Percentiles rank a stretch among this genome's conserved stretches.
phyloP scores from a whole-genome alignment of 2,113 vertebrate species.

The Cyprinodon tularosa region DNA sequence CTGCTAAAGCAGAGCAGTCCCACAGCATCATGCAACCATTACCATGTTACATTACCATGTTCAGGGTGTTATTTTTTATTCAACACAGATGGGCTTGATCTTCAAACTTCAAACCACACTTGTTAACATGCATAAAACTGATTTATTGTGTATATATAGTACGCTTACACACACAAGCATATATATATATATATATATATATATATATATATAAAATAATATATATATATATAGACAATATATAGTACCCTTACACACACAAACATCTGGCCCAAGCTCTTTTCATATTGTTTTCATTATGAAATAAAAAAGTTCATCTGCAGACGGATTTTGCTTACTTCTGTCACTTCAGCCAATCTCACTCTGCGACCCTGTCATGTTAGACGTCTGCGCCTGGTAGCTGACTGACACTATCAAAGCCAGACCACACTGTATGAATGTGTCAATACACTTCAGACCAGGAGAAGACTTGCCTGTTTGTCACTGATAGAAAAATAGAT shows the following conservation, averaged over 20 bases:
- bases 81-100: too few relatives aligned
- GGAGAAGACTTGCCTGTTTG: conserved; percentile 45
- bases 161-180: conserved; percentile 14
- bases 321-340: conserved; percentile 63
- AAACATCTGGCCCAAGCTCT: conserved; percentile 10
- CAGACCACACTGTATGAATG: conserved; percentile 48
- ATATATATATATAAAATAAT: neutral
- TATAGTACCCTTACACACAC: neutral
- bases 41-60: too few relatives aligned
- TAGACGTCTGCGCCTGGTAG: conserved; percentile 52
- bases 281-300: conserved; percentile 74
- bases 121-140: too few relatives aligned
- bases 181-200: neutral
- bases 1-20: too few relatives aligned
- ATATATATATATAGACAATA: neutral
- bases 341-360: conserved; percentile 72
- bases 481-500: conserved; percentile 75
- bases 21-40: too few relatives aligned
- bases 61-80: too few relatives aligned
- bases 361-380: conserved; percentile 49
- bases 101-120: too few relatives aligned
- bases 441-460: conserved; percentile 48
- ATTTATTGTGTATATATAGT: too few relatives aligned
- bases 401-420: conserved; percentile 64
- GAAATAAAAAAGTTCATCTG: conserved; percentile 65